Base-by-base conservation (phyloP, 2,888 invertebrate genomes). In the Smittia sp. region DNA sequence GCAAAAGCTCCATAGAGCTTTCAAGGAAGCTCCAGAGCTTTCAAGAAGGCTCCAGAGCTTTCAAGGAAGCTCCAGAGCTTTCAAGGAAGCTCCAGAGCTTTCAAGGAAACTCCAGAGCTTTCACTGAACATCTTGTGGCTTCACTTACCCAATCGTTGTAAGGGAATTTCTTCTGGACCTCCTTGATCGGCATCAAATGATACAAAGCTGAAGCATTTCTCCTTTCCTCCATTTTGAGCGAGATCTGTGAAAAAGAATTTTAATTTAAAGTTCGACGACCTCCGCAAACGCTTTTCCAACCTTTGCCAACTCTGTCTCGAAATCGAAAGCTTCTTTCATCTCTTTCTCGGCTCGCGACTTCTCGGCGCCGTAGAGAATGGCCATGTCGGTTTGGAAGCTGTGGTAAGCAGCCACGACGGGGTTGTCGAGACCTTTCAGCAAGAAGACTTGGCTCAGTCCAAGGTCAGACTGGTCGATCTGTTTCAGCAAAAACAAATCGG, bases 201-300 rank as follows among this genome's bases (percentile, higher is more conserved):
- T 96, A 96, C 18, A 96, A 85, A 76, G 90, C 90, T 2, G 93
- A 91, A 7, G 94, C 93, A 80, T 97, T 95, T 76, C 96, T 88
- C 62, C 96, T 87, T 82, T 96, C 92, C 80, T 96, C 96, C 77
- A 90, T 88, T 2, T 95, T 93, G 80, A 92, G 84, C 6, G 93
- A 93, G 78, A 92, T 92, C 93, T 93, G 80, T 13, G 80, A 77
- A 75, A 74, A 75, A 38, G 24, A 39, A 67, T 7, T 18, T 11
- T 66, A n/a, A 20, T 39, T 15, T 9, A 11, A 24, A 63, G 15
- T 63, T 27, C 20, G 13, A 27, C 9, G 24, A 63, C 1, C 24
- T 1, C 1, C 24, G 6, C 24, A 24, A 39, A n/a, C 15, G 25
- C 96, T 95, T 6, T 78, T 76, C 38, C 79, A 46, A 39, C 76